A percentile compares a stretch with the other conserved stretches of the same genome.
phyloP scores from a whole-genome alignment of 2,113 vertebrate species.

The Murina feae region DNA sequence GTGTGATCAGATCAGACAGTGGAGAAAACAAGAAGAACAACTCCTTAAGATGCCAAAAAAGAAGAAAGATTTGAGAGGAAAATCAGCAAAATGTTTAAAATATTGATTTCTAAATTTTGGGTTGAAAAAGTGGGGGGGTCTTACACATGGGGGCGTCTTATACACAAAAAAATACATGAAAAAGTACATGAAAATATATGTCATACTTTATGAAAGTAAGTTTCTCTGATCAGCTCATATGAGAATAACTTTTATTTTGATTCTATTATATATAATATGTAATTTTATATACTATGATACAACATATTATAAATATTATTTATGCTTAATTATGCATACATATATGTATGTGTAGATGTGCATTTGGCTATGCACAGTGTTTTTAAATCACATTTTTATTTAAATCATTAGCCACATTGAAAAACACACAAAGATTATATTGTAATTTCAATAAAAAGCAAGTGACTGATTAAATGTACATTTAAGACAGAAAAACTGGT shows the following conservation, averaged over 20 bases:
- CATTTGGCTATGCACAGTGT: background rate
- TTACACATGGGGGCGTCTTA: too few species aligned
- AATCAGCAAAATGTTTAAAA: too few species aligned
- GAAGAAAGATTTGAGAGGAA: too few species aligned
- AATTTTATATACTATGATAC: background rate
- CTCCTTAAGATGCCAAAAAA: too few species aligned
- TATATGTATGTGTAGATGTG: background rate
- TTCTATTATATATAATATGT: background rate
- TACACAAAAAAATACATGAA: too few species aligned
- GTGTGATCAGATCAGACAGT: too few species aligned
- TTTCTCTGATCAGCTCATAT: background rate
- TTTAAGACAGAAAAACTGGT: background rate
- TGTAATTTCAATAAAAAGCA: constrained; percentile 56
- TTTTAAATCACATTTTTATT: background rate
- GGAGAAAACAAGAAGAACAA: too few species aligned
- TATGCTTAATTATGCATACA: background rate
- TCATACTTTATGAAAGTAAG: background rate
- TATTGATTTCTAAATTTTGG: too few species aligned
- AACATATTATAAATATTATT: background rate
- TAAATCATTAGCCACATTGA: constrained; percentile 56
- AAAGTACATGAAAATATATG: too few species aligned
- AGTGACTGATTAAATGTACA: constrained; percentile 43
- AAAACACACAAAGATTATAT: constrained; percentile 37
- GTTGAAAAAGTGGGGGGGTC: too few species aligned
- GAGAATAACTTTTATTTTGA: background rate